Evolutionary conservation across 35 echinoderm and acorn worm genomes (phyloP).

Genomic region (Ptychodera flava): DNA sequence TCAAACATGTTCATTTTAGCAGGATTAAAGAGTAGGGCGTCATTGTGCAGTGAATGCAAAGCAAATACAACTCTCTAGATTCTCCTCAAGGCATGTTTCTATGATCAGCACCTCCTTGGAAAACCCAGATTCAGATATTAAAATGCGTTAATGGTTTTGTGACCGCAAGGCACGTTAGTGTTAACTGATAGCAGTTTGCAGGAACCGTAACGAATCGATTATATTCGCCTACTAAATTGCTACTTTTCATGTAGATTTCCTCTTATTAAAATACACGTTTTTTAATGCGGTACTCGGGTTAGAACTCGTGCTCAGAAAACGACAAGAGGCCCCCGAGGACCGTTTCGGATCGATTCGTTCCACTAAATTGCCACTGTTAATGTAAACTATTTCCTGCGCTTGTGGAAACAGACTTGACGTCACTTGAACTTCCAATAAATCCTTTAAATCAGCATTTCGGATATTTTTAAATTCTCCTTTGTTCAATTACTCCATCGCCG

Average conservation of each 20-base stretch:
- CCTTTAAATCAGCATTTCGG: background rate
- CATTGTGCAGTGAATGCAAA: too few species aligned
- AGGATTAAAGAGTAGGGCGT: too few species aligned
- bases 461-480: too few species aligned
- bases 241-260: conserved; percentile 1
- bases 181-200: background rate
- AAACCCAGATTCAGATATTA: background rate
- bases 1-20: too few species aligned
- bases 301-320: background rate
- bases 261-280: background rate
- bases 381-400: background rate
- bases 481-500: too few species aligned
- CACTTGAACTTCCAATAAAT: background rate
- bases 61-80: too few species aligned
- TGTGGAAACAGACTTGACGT: background rate
- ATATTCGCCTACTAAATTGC: background rate
- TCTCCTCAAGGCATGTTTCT: background rate
- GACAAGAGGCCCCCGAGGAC: background rate
- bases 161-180: background rate
- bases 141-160: background rate
- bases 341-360: background rate
- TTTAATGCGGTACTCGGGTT: background rate
- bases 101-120: background rate
- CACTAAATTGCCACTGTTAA: conserved; percentile 1
- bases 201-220: background rate